Base-by-base conservation (phyloP, 2,797 vertebrate genomes). In the Enteromius viviparus region DNA sequence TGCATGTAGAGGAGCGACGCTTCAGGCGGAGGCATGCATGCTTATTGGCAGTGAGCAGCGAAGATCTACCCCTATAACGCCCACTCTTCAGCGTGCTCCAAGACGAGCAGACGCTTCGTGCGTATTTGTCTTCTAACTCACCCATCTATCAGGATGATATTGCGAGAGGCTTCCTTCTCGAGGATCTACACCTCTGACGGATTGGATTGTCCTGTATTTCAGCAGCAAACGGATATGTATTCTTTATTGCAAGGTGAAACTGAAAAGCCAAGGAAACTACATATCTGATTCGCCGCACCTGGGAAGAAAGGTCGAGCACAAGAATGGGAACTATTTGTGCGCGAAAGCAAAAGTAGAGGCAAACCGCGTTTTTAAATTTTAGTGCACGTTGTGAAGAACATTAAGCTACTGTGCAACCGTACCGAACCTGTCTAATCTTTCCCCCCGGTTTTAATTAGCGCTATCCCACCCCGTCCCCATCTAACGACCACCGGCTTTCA, bases 41-140 rank as follows among this genome's bases (percentile, higher is more conserved):
- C 60, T 82, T 66, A 76, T 65, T 77, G 69, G 77, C 55, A 77
- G 60, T 68, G 77, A 77, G 84, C 58, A 26, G 76, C 58, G 71
- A 76, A 80, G 78, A 83, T 75, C 71, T 80, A 6, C 78, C 81
- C 75, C 70, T 77, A 84, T 79, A 76, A 84, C 79, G 86, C 86
- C 84, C 78, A 85, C 76, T 62, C 82, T 76, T 66, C 78, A 74
- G 60, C 70, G 55, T 72, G 76, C 81, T 83, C 81, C 76, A 83
- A 76, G 82, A 60, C 55, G 80, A 69, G 60, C 81, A 75, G 84
- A 80, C 47, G 77, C 72, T 58, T 68, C 76, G 42, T 69, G 72
- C 76, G 55, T 58, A 60, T 72, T 53, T 78, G 60, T 68, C 71
- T 80, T 71, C 69, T 71, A 84, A 72, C 72, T 80, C 78, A 45